Evolutionary conservation across 2,888 invertebrate genomes (phyloP), one percentile per base, ranked within the genome.

Genomic region (Phlogophora meticulosa): DNA sequence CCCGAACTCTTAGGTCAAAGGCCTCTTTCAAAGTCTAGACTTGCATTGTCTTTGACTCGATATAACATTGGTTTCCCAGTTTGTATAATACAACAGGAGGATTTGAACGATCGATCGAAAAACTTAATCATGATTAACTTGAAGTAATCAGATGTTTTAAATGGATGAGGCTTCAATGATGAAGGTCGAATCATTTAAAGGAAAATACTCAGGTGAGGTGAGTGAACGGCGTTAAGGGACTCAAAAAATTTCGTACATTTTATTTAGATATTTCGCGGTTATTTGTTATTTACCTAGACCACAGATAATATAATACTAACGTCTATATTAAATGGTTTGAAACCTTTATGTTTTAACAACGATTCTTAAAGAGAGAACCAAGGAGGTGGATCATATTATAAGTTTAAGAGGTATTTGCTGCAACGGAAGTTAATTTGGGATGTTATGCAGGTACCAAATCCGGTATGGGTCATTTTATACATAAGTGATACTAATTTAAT

Each of bases 401-500:
- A 49, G 7, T 40, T 56, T 24, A 17, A 28, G 40, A 74, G 43
- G 49, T 62, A 77, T 76, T 70, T 66, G 45, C 38, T 51, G 10
- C 55, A 34, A 60, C 78, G 74, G 74, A 78, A 73, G 62, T 78
- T 20, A 60, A 49, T 17, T 34, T 42, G 48, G 78, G 20, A 28
- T 34, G 49, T 7, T 46, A 72, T 46, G 64, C 72, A 74, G 78
- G 64, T 74, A 74, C 36, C 10, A 57, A 58, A 46, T n/a, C 78
- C 42, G 46, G 60, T 49, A 24, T 28, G 58, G 57, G 52, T 48
- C 24, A 24, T 32, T 55, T 59, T 20, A 42, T 48, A 55, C 63
- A 77, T 73, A 74, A 77, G 36, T 72, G 64, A 46, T 51, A 64
- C 36, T 51, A 55, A 73, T 71, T 71, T 77, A 73, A 63, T 59